Percentiles rank a stretch among this genome's conserved stretches.
phyloP scores from a whole-genome alignment of 35 echinoderm and acorn worm genomes.

The Ophioderma brevispina region DNA sequence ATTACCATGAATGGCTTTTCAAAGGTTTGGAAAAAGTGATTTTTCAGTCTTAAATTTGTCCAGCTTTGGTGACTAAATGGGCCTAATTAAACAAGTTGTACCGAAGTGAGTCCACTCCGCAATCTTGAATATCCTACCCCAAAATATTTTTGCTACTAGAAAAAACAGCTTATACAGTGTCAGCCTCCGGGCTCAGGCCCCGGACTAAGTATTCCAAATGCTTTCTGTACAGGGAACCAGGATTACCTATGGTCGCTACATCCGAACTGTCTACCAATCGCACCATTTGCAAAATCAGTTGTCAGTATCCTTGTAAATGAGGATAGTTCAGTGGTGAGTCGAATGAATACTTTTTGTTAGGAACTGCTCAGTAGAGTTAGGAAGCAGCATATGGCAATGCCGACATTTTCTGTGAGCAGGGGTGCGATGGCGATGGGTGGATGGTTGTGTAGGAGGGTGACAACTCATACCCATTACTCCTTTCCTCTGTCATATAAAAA shows the following conservation, averaged over 20 bases:
- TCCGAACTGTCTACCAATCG: constrained; percentile 67
- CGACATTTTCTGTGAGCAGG: constrained; percentile 63
- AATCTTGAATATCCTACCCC: no score
- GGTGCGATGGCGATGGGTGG: constrained; percentile 68
- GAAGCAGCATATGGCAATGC: constrained; percentile 70
- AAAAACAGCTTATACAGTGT: no score
- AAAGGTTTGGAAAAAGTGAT: no score
- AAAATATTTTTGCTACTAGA: no score
- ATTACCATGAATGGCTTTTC: no score
- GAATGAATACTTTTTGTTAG: constrained; percentile 68
- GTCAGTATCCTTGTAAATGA: constrained; percentile 72
- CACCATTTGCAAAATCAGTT: constrained; percentile 68
- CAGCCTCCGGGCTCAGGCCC: constrained; percentile 53
- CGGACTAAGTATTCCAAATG: constrained; percentile 66
- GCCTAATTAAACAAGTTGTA: no score
- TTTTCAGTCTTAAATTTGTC: no score
- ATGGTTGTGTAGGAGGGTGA: constrained; percentile 52
- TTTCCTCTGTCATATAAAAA: constrained; percentile 5
- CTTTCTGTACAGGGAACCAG: constrained; percentile 64
- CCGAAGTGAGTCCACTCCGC: no score
- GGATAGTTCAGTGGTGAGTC: constrained; percentile 71
- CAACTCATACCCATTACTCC: constrained; percentile 79
- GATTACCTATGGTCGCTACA: constrained; percentile 68
- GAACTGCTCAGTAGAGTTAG: constrained; percentile 71
- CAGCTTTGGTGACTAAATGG: no score